These are phyloP conservation scores for Leptopilina clavipes DNA, from an alignment of 1,140 invertebrate species.

Conservation along the genomic window DNA sequence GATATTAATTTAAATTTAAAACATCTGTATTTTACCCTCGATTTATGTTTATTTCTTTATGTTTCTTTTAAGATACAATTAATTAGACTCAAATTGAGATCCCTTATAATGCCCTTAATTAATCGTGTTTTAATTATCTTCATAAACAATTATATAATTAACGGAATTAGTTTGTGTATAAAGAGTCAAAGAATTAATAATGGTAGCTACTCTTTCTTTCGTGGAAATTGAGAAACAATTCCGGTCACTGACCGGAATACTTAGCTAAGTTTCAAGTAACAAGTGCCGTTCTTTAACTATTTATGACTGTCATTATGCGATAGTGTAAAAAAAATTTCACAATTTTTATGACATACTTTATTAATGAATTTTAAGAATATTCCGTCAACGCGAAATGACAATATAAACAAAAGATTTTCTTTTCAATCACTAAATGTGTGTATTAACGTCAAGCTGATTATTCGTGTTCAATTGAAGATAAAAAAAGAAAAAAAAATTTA, in stretches of 20 bases:
- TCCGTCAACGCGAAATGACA: too few relatives aligned
- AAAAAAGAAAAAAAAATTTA: background rate
- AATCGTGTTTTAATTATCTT: background rate
- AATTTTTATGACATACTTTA: background rate
- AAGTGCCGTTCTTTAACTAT: slow-evolving; percentile 6
- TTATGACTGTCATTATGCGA: background rate
- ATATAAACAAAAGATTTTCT: background rate
- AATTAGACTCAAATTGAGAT: too few relatives aligned
- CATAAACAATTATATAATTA: slow-evolving; percentile 21
- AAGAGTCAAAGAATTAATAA: background rate
- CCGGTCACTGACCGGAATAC: slow-evolving; percentile 32
- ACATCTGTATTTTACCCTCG: too few relatives aligned
- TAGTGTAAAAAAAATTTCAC: background rate
- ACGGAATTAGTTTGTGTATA: background rate
- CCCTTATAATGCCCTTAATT: too few relatives aligned
- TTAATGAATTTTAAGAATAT: background rate
- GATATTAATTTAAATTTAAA: too few relatives aligned
- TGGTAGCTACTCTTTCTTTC: slow-evolving; percentile 6
- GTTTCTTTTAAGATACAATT: too few relatives aligned
- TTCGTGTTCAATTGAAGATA: background rate
- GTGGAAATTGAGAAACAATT: slow-evolving; percentile 28
- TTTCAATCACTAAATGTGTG: background rate
- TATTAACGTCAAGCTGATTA: background rate
- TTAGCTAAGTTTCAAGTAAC: background rate
- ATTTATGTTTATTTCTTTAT: too few relatives aligned